Evolutionary conservation across 2,888 invertebrate genomes (phyloP).

Genomic region (Adelphocoris suturalis): DNA sequence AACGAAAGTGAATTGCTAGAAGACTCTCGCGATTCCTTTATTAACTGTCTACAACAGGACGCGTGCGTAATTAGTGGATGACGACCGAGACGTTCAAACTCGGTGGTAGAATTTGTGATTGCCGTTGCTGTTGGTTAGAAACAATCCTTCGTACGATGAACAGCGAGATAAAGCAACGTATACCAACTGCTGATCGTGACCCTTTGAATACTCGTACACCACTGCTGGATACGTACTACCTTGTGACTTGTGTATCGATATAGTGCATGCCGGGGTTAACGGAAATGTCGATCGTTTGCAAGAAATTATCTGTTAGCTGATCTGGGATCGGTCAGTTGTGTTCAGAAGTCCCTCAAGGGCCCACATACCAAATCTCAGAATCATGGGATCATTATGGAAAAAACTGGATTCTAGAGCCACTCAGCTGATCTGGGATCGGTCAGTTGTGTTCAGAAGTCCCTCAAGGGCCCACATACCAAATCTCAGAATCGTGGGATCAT

Average conservation of each 20-base stretch:
- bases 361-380: no score
- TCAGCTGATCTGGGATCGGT: no score
- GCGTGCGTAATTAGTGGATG: not conserved
- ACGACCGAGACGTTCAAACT: not conserved
- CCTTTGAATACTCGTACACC: slow-evolving; percentile 69
- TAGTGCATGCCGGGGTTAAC: not conserved
- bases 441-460: no score
- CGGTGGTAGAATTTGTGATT: slow-evolving; percentile 47
- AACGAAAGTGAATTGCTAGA: slow-evolving; percentile 1
- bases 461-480: no score
- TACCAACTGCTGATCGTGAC: slow-evolving; percentile 54
- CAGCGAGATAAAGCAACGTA: slow-evolving; percentile 40
- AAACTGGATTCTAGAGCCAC: no score
- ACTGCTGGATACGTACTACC: slow-evolving; percentile 67
- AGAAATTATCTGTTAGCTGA: no score
- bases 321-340: no score
- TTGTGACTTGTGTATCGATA: slow-evolving; percentile 68
- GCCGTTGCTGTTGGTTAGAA: no score
- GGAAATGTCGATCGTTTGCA: not conserved
- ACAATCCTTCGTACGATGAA: slow-evolving; percentile 45
- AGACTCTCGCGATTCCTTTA: not conserved
- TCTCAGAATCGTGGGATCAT: no score
- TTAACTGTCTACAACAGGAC: not conserved
- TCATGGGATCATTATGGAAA: no score
- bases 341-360: no score